Evolutionary conservation across 2,888 invertebrate genomes (phyloP).

Genomic region (Anagyrus pseudococci): DNA sequence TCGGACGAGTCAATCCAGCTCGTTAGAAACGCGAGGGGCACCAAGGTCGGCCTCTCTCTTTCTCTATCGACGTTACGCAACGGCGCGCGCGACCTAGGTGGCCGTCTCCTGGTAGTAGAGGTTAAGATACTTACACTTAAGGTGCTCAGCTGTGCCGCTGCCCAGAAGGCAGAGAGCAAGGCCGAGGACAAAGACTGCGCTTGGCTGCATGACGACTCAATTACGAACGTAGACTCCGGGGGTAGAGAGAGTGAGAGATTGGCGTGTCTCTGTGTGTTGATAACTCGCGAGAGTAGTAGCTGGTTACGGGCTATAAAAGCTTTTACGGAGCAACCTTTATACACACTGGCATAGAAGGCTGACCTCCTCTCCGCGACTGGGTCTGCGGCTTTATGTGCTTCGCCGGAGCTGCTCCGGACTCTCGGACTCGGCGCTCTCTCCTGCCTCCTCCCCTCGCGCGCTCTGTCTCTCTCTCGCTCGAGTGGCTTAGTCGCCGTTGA

Average conservation of each 20-base stretch:
- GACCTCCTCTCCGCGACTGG: slow-evolving; percentile 12
- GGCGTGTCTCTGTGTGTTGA: too few relatives aligned
- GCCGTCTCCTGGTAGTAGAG: too few relatives aligned
- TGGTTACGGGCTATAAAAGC: background rate
- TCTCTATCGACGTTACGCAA: too few relatives aligned
- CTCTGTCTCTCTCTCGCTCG: too few relatives aligned
- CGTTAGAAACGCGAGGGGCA: too few relatives aligned
- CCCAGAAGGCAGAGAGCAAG: slow-evolving; percentile 54
- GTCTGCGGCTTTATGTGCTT: background rate
- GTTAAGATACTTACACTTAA: slow-evolving; percentile 71
- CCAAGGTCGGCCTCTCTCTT: too few relatives aligned
- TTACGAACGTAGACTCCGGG: background rate
- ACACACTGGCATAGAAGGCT: slow-evolving; percentile 92
- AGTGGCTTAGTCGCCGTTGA: background rate
- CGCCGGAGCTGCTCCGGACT: too few relatives aligned
- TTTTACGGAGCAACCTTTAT: slow-evolving; percentile 74
- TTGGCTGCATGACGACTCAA: slow-evolving; percentile 17
- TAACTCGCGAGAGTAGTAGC: too few relatives aligned
- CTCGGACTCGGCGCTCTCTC: too few relatives aligned
- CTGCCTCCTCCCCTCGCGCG: too few relatives aligned
- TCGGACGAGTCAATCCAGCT: too few relatives aligned
- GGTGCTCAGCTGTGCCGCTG: slow-evolving; percentile 62
- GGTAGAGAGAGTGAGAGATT: background rate
- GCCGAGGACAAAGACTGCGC: background rate
- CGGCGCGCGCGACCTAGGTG: too few relatives aligned